Evolutionary conservation across 1,140 invertebrate genomes (phyloP).

Genomic region (Scaptomyza graminum): DNA sequence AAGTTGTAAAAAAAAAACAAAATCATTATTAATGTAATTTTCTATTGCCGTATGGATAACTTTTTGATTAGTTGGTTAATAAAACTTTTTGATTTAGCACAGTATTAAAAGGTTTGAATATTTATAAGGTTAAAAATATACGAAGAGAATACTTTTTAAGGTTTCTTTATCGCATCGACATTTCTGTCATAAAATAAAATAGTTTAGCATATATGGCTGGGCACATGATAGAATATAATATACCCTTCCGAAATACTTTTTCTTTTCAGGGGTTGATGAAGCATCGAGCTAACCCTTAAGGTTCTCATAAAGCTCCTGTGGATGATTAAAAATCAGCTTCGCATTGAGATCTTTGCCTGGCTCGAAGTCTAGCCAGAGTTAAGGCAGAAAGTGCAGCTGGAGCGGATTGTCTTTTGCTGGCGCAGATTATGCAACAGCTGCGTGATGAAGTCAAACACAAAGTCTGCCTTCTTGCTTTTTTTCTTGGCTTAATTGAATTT

Average conservation of each 20-base stretch:
- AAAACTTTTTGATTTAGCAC: too few relatives aligned
- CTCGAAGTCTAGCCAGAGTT: conserved; percentile 94
- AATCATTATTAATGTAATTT: too few relatives aligned
- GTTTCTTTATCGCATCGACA: too few relatives aligned
- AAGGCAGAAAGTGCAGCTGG: conserved; percentile 95
- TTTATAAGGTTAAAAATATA: background rate
- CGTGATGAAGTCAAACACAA: conserved; percentile 97
- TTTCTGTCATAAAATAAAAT: background rate
- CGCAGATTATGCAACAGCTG: conserved; percentile 94
- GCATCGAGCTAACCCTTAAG: too few relatives aligned
- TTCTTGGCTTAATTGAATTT: conserved; percentile 50
- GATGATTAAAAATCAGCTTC: conserved; percentile 97
- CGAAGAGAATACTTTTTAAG: background rate
- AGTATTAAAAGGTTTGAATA: too few relatives aligned
- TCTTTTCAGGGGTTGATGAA: too few relatives aligned
- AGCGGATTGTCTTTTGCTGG: conserved; percentile 89
- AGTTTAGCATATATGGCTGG: background rate
- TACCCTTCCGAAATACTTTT: too few relatives aligned
- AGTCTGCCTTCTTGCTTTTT: conserved; percentile 88
- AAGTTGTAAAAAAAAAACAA: too few relatives aligned
- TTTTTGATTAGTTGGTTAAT: too few relatives aligned
- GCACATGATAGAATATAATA: conserved; percentile 1
- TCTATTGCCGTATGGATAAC: too few relatives aligned
- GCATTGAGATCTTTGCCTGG: conserved; percentile 95
- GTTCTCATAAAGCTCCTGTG: conserved; percentile 97